Conservation (phyloP, 2,113 vertebrate species). For the Sisor rabdophorus region DNA sequence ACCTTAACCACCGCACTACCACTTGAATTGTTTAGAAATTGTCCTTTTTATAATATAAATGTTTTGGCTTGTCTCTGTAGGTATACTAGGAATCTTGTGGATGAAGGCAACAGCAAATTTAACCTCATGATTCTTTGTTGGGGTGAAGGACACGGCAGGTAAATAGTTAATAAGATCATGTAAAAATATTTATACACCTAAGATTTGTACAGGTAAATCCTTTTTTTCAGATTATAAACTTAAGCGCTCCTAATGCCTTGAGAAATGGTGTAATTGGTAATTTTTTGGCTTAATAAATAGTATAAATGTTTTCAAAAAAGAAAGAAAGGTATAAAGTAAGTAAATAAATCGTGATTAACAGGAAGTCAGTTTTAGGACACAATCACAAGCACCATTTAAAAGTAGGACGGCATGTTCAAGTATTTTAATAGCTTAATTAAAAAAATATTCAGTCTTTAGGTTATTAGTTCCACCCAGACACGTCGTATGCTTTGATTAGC, state of each 20-base stretch:
- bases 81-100: constrained; percentile 94
- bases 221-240: no score
- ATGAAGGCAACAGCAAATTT: constrained; percentile 93
- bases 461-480: not conserved
- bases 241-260: not conserved
- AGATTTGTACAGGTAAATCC: not conserved
- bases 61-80: constrained; percentile 60
- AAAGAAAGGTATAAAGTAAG: not conserved
- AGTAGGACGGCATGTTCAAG: not conserved
- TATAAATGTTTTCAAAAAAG: no score
- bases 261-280: not conserved
- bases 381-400: constrained; percentile 5
- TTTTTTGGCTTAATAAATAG: no score
- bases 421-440: no score
- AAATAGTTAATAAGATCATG: constrained; percentile 41
- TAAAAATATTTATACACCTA: not conserved
- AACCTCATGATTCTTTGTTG: constrained; percentile 97
- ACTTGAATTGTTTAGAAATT: no score
- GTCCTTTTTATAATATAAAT: not conserved
- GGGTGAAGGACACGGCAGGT: constrained; percentile 99
- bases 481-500: not conserved
- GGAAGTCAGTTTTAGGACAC: not conserved
- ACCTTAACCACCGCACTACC: no score
- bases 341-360: constrained; percentile 50
- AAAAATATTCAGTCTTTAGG: no score